Evolutionary conservation across 2,888 invertebrate species (phyloP), one percentile per base, ranked within the genome.

Genomic region (Drosophila prostipennis): DNA sequence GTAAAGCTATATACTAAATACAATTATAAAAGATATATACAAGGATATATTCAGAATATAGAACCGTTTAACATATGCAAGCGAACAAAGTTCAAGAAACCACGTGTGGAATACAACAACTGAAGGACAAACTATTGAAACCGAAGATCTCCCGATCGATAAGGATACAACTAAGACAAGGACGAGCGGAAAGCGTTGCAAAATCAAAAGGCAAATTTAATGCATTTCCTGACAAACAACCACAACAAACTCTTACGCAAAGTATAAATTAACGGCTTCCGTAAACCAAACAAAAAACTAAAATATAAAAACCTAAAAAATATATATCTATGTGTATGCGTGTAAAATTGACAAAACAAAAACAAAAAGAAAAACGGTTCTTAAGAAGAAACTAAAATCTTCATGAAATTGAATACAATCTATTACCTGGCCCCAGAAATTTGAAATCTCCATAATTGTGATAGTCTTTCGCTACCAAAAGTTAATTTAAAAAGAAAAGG

Each of bases 81-180:
- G 61, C 76, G 83, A 84, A 89, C 87, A 70, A 87, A 84, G 83
- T 84, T 89, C 89, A 83, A 73, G 14, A 32, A 29, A 46, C 46
- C 46, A 32, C 32, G 46, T 16, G 29, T 65, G 57, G 53, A n/a
- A n/a, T 61, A 55, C 56, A 69, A 60, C 57, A 69, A 65, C 49
- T 26, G 53, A 56, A 57, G 65, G 26, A 64, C 60, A 87, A 78
- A 51, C 48, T 49, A 53, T 49, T 23, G 54, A 36, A 67, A 53
- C 71, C 42, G 45, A 70, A 37, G 63, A 72, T 63, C 63, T 61
- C 64, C 37, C 26, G 7, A 36, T 34, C 26, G 58, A 16, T 43
- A n/a, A 46, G 19, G 37, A 19, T 23, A 34, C 29, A 34, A 46
- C 34, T 36, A 52, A 32, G 34, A 63, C 54, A 53, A 51, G 42